Conservation (phyloP, 2,113 vertebrate genomes). For the Camelus dromedarius region DNA sequence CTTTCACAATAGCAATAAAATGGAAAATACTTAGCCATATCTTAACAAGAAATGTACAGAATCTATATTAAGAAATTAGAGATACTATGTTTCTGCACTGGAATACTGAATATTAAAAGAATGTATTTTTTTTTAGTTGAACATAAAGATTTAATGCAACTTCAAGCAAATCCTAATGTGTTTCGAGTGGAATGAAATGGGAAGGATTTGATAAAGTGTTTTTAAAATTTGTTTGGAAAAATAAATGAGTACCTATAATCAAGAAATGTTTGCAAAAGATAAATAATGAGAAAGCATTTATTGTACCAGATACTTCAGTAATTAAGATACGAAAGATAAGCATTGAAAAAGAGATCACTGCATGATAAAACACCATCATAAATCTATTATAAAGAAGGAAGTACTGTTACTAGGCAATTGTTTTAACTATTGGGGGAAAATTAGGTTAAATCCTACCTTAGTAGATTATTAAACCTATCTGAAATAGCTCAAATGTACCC, state of each 20-base stretch:
- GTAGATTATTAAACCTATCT: background rate
- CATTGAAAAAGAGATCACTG: background rate
- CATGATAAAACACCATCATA: background rate
- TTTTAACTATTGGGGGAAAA: slow-evolving; percentile 7
- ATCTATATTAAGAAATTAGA: background rate
- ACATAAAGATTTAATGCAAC: background rate
- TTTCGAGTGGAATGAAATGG: slow-evolving; percentile 35
- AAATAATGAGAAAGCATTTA: slow-evolving; percentile 48
- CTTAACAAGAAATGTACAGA: slow-evolving; percentile 34
- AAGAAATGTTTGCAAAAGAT: slow-evolving; percentile 42
- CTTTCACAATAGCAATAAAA: slow-evolving; percentile 35
- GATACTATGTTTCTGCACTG: background rate
- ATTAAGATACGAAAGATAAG: slow-evolving; percentile 4
- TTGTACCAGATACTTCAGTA: background rate
- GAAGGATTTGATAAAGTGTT: background rate
- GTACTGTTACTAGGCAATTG: background rate
- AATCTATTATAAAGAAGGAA: background rate
- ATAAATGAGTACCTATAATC: background rate
- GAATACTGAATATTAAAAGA: background rate
- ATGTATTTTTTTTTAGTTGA: background rate
- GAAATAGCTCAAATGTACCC: background rate
- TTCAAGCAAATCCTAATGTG: slow-evolving; percentile 31
- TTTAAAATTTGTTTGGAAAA: slow-evolving; percentile 56
- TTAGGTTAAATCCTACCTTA: background rate
- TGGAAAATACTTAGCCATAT: slow-evolving; percentile 9